Conservation (phyloP, 1,140 invertebrate species). For the Aphelenchoides fujianensis region DNA sequence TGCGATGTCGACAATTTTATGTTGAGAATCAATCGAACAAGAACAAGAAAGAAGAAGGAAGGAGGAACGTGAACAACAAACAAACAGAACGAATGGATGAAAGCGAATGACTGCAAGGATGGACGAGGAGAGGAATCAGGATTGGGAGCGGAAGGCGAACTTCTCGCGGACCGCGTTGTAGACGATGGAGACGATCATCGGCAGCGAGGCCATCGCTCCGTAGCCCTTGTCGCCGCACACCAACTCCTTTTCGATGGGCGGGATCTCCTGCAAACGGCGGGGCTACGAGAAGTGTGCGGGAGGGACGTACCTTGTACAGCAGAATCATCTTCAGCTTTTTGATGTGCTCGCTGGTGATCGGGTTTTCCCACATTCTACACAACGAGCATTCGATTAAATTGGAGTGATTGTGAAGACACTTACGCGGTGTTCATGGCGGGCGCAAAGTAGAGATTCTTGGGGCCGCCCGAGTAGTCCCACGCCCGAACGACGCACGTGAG, state of each 20-base stretch:
- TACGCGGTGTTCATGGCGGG: constrained; percentile 96
- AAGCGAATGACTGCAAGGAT: no score
- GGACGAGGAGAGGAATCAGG: constrained; percentile 24
- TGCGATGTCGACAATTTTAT: no score
- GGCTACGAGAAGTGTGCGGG: no score
- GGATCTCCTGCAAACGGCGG: constrained; percentile 81
- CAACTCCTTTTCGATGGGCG: constrained; percentile 80
- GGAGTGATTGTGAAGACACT: no score
- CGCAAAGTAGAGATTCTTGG: constrained; percentile 70
- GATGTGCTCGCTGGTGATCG: constrained; percentile 79
- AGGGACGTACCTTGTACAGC: constrained; percentile 47
- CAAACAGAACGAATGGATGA: no score
- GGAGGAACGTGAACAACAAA: constrained; percentile 11
- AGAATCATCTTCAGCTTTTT: constrained; percentile 67
- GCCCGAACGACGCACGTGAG: constrained; percentile 86
- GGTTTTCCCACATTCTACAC: constrained; percentile 90
- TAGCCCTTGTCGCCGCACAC: constrained; percentile 89
- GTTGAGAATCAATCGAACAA: no score
- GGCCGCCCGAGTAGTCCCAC: constrained; percentile 72
- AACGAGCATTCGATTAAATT: no score
- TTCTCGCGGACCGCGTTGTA: constrained; percentile 53
- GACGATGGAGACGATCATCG: constrained; percentile 69
- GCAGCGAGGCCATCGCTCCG: constrained; percentile 89
- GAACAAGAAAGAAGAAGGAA: no score
- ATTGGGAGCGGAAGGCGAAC: constrained; percentile 56